phyloP scores from a whole-genome alignment of 1,140 invertebrate genomes.

The Saccostrea echinata region DNA sequence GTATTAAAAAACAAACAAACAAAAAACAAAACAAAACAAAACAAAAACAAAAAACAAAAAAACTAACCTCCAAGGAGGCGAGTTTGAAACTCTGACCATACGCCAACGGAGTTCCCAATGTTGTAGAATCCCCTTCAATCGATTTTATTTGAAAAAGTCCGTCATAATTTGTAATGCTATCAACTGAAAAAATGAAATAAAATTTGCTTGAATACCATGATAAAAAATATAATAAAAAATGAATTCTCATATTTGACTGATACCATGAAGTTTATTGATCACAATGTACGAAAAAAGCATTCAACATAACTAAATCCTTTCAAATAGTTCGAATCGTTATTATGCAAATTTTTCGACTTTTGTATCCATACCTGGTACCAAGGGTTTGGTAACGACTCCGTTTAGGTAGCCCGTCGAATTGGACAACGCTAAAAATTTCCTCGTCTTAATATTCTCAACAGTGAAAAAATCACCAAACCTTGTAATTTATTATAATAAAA shows the following conservation, averaged over 20 bases:
- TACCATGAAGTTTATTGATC: too few relatives aligned
- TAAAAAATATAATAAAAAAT: too few relatives aligned
- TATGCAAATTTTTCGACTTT: too few relatives aligned
- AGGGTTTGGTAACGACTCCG: not conserved
- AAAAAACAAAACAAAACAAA: too few relatives aligned
- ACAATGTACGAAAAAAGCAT: too few relatives aligned
- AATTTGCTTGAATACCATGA: too few relatives aligned
- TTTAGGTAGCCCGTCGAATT: not conserved
- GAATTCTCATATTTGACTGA: too few relatives aligned
- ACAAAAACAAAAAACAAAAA: not conserved
- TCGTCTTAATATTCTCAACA: not conserved
- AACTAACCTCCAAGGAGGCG: conserved; percentile 31
- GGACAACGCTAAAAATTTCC: conserved; percentile 28
- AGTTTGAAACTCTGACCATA: conserved; percentile 42
- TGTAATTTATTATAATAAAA: too few relatives aligned
- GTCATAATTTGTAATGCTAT: not conserved
- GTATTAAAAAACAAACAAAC: too few relatives aligned
- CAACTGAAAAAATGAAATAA: not conserved
- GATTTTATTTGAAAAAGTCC: conserved; percentile 45
- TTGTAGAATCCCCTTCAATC: not conserved
- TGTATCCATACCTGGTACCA: not conserved
- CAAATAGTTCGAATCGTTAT: too few relatives aligned
- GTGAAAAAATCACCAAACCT: too few relatives aligned
- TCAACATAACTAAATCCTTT: too few relatives aligned
- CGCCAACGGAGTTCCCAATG: not conserved